phyloP scores from a whole-genome alignment of 2,888 invertebrate genomes.

The Drosophila cracens region DNA sequence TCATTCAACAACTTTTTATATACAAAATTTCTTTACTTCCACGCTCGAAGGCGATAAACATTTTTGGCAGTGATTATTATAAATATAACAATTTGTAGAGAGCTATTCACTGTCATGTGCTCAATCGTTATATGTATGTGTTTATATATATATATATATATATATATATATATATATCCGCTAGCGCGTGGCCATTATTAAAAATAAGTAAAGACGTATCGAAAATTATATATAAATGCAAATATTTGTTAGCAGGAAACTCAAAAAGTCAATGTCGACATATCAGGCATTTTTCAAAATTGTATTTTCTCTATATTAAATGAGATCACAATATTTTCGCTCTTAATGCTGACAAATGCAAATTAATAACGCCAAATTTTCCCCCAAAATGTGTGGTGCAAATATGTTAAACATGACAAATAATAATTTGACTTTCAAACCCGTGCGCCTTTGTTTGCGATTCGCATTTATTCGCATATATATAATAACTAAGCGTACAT shows the following conservation, averaged over 20 bases:
- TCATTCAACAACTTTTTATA: not conserved
- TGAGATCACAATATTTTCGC: not conserved
- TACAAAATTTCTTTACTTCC: constrained; percentile 25
- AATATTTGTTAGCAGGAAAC: constrained; percentile 7
- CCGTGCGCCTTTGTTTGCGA: constrained; percentile 20
- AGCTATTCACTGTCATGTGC: constrained; percentile 62
- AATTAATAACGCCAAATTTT: constrained; percentile 9
- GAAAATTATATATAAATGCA: not conserved
- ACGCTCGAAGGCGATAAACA: constrained; percentile 45
- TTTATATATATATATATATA: not conserved
- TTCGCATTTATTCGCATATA: constrained; percentile 26
- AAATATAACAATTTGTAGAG: constrained; percentile 50
- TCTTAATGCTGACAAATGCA: constrained; percentile 20
- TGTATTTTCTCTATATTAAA: constrained; percentile 3
- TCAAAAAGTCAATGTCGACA: constrained; percentile 1
- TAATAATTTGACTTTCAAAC: constrained; percentile 34
- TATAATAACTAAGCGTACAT: constrained; percentile 21
- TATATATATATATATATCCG: not conserved
- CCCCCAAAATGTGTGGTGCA: constrained; percentile 3
- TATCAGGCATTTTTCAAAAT: not conserved
- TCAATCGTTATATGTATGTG: constrained; percentile 5
- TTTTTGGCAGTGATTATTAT: constrained; percentile 25
- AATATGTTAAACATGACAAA: constrained; percentile 45
- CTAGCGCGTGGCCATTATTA: not conserved
- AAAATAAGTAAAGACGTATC: not conserved